Base-by-base conservation (phyloP, 2,113 vertebrate species). In the Psettodes erumei region DNA sequence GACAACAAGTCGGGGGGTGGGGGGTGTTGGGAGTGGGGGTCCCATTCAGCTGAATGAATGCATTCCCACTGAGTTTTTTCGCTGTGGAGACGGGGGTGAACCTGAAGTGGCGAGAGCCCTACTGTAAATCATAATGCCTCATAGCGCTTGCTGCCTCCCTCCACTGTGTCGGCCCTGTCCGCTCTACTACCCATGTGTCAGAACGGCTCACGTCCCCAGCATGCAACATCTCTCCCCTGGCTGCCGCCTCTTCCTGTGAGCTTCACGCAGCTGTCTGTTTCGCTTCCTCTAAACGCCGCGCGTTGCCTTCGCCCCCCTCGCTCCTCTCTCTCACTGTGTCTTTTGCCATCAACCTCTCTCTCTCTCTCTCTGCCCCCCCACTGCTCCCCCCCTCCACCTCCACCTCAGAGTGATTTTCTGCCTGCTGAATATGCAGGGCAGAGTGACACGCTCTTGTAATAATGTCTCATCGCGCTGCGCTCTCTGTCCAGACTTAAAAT, bases 171-270 rank as follows among this genome's bases (percentile, higher is more conserved):
- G 78, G 78, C 71, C 84, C 69, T 79, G 81, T 79, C 71, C 73
- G 84, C 89, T 88, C 86, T 72, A 85, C 88, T 86, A 62, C 84
- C 81, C 84, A 76, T 73, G 88, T 91, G 90, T 93, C 89, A 88
- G 85, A 83, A 77, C 43, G 19, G 69, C 89, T 90, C 88, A 88
- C 76, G 56, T 90, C 87, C 21, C 66, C 66, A 10, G 56, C 55
- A 82, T 71, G 79, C 88, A 67, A 71, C 88, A 78, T 86, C 84
- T 88, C 91, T 91, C 89, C 89, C 84, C 88, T 91, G 89, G 91
- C 91, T 89, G 86, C 86, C 90, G 89, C 89, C 91, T 77, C 88
- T 88, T 86, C 83, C 86, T 83, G 82, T 88, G 85, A 89, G 84
- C 85, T 48, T 93, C 88, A 90, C 70, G 13, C 84, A 19, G 84